A percentile compares a stretch with the other conserved stretches of the same genome.
These are phyloP conservation scores for Python bivittatus DNA, from an alignment of 2,113 vertebrate genomes.

Conservation along the genomic window DNA sequence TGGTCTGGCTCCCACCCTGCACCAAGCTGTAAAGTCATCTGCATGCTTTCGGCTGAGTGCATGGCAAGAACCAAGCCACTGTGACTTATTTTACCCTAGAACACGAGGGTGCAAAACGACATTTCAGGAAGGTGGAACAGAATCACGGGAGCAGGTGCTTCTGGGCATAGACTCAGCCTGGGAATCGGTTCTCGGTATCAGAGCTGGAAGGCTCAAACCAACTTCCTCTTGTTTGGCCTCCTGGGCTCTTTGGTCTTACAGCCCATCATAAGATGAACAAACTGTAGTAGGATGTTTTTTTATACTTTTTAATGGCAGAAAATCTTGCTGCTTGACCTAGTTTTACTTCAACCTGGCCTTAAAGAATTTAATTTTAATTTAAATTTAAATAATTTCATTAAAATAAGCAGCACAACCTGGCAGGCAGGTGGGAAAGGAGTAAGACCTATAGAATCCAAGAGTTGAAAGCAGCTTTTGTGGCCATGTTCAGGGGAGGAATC, in stretches of 20 bases:
- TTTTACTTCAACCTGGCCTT: no score
- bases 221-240: neutral
- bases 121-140: neutral
- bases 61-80: neutral
- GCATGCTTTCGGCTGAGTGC: neutral
- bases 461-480: no score
- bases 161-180: neutral
- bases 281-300: neutral
- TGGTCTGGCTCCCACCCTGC: neutral
- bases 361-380: no score
- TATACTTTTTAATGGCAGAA: neutral
- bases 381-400: no score
- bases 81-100: neutral
- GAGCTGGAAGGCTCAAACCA: neutral
- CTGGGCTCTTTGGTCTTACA: neutral
- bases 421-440: no score
- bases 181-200: no score
- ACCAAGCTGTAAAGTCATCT: neutral
- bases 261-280: neutral
- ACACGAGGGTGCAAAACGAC: neutral
- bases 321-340: neutral
- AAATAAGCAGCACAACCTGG: no score
- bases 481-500: no score
- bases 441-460: no score
- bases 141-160: neutral